Conservation (phyloP, 2,113 vertebrate species). For the Zootoca vivipara region DNA sequence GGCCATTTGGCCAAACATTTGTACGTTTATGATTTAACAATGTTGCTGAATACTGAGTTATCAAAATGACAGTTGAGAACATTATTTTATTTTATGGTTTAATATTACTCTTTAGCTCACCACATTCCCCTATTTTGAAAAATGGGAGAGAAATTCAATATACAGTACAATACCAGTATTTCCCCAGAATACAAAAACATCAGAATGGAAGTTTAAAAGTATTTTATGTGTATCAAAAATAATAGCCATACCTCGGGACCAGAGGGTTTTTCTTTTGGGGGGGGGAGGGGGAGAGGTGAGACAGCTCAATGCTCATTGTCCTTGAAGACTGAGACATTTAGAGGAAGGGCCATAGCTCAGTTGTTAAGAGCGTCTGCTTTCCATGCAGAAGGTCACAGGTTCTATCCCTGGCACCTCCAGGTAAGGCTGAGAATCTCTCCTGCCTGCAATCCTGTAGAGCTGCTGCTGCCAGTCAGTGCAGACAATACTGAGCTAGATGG, state of each 20-base stretch:
- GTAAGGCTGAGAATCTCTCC: too few relatives aligned
- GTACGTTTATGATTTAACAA: background rate
- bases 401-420: too few relatives aligned
- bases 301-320: background rate
- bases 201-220: background rate
- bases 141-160: background rate
- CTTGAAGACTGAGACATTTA: background rate
- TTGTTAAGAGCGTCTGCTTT: too few relatives aligned
- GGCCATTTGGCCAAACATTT: background rate
- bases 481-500: too few relatives aligned
- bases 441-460: too few relatives aligned
- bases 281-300: too few relatives aligned
- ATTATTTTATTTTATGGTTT: background rate
- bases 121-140: background rate
- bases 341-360: too few relatives aligned
- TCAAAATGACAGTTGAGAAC: background rate
- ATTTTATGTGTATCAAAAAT: background rate
- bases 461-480: too few relatives aligned
- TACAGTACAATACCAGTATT: too few relatives aligned
- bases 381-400: too few relatives aligned
- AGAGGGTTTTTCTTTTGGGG: too few relatives aligned
- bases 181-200: background rate
- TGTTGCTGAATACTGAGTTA: background rate
- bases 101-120: background rate
- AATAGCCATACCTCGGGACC: background rate